Conservation (phyloP, 2,113 vertebrate species). For the Microcebus griseorufus region DNA sequence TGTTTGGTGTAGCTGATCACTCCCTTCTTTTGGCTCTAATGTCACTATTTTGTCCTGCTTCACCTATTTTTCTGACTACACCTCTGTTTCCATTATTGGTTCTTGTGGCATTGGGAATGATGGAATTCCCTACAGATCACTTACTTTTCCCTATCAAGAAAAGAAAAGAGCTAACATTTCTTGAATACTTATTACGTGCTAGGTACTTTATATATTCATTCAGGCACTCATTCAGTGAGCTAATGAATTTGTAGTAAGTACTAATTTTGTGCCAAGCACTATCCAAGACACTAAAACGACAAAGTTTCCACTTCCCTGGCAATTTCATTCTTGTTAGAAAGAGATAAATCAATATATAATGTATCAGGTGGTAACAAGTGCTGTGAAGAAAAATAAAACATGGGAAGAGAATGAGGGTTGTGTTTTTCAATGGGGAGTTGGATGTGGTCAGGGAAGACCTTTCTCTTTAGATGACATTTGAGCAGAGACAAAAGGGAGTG, state of each 20-base stretch:
- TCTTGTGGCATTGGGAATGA: background rate
- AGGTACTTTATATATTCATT: background rate
- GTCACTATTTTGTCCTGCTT: background rate
- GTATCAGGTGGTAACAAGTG: background rate
- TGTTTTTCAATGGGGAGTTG: background rate
- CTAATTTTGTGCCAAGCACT: background rate
- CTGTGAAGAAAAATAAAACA: background rate
- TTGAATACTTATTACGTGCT: background rate
- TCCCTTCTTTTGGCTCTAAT: background rate
- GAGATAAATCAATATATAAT: background rate
- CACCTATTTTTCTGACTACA: background rate
- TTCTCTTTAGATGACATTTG: background rate
- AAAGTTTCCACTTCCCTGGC: background rate
- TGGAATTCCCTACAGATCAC: background rate
- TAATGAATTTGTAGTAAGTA: background rate
- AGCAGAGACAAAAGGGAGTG: background rate
- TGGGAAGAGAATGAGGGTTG: background rate
- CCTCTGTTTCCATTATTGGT: background rate
- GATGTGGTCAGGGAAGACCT: background rate
- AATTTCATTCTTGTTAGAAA: constrained; percentile 25
- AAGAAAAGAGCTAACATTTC: background rate
- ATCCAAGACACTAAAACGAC: background rate
- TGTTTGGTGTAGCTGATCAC: background rate
- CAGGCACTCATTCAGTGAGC: background rate
- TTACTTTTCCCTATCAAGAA: background rate